A percentile compares a stretch with the other conserved stretches of the same genome.
Evolutionary conservation across 2,888 invertebrate species (phyloP).

Genomic region (Epirrhoe tristata): DNA sequence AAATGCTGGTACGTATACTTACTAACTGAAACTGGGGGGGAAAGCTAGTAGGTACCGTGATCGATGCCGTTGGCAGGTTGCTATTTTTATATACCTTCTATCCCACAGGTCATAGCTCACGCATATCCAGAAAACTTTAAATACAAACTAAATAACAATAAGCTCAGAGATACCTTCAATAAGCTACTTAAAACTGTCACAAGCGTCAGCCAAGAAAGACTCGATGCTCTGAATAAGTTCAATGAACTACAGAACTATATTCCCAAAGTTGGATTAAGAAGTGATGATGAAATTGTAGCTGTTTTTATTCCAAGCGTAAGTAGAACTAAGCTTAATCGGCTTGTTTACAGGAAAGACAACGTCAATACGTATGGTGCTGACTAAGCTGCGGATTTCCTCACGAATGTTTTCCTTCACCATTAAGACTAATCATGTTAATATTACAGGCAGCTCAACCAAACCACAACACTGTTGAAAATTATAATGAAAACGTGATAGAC

Average conservation of each 20-base stretch:
- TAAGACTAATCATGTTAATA: too few species aligned
- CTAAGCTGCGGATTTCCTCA: too few species aligned
- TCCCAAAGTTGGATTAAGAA: constrained; percentile 11
- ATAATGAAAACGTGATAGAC: neutral
- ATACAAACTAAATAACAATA: constrained; percentile 6
- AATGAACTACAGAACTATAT: constrained; percentile 17
- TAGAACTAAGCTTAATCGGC: neutral
- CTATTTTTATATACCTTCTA: too few species aligned
- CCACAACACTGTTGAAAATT: neutral
- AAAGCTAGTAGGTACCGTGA: too few species aligned
- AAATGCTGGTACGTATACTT: too few species aligned
- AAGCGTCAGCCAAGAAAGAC: constrained; percentile 13
- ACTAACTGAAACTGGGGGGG: too few species aligned
- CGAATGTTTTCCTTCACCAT: too few species aligned
- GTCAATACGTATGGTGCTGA: too few species aligned
- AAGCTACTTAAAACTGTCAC: constrained; percentile 7
- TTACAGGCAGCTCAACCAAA: constrained; percentile 2
- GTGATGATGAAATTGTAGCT: constrained; percentile 10
- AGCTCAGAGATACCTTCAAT: constrained; percentile 12
- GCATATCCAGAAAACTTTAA: neutral
- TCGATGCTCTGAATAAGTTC: constrained; percentile 13
- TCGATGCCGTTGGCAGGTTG: too few species aligned
- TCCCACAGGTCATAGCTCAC: constrained; percentile 10
- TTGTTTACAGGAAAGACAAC: too few species aligned
- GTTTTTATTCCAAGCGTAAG: constrained; percentile 24